Evolutionary conservation across 2,797 vertebrate species (phyloP).

Genomic region (Arctocebus calabarensis): DNA sequence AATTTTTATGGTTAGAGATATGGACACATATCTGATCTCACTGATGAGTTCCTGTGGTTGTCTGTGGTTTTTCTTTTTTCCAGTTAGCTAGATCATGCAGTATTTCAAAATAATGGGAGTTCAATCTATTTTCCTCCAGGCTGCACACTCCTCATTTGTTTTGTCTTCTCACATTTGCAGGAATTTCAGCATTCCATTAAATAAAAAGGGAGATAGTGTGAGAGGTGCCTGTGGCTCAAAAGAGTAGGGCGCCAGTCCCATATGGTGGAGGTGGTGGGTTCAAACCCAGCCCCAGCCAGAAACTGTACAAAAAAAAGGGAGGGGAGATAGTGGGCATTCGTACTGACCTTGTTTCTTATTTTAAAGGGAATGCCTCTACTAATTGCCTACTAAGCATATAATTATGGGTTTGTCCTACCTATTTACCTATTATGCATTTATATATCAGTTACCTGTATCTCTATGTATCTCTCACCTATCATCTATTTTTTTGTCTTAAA

Average conservation of each 20-base stretch:
- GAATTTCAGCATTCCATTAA: neutral
- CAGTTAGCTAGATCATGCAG: neutral
- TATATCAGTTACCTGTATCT: neutral
- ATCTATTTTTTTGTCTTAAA: neutral
- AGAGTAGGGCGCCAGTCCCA: too few relatives aligned
- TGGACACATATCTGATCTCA: neutral
- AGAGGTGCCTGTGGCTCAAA: too few relatives aligned
- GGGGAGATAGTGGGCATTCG: rapidly evolving
- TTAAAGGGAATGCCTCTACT: neutral
- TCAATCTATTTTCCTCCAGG: neutral
- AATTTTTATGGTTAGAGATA: neutral
- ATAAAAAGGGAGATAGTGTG: rapidly evolving
- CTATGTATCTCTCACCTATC: neutral
- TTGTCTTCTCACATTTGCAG: neutral
- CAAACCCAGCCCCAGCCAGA: too few relatives aligned
- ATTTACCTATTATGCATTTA: neutral
- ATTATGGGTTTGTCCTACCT: neutral
- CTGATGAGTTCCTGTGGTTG: neutral
- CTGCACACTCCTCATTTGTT: neutral
- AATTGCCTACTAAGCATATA: neutral
- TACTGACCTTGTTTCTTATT: neutral
- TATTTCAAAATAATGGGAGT: neutral
- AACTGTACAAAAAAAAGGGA: too few relatives aligned
- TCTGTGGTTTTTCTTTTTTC: neutral
- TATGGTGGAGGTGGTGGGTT: too few relatives aligned